Base-by-base conservation (phyloP, 2,888 invertebrate genomes). In the Eupithecia exiguata region DNA sequence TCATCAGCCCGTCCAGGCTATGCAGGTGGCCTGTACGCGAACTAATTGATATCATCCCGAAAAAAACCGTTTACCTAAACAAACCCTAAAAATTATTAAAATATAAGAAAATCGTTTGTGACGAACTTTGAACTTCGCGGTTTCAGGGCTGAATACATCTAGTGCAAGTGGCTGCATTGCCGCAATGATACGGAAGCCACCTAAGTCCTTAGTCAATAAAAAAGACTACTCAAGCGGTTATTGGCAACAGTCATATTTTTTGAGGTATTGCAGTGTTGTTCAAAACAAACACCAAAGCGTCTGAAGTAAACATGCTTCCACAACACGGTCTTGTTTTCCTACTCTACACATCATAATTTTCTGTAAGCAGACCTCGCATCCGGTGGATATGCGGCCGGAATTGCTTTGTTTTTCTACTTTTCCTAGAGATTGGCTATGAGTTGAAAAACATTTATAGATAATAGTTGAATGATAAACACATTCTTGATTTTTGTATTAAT, bases 391-490 rank as follows among this genome's bases (percentile, higher is more conserved):
- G 82, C 85, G 86, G 84, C 89, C 87, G 85, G 85, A 91, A 92
- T 91, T 84, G 88, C 88, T 89, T 92, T 92, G 92, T 93, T 92
- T 91, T 92, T 86, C 83, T 86, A 78, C 78, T 80, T 74, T 67
- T 69, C 38, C 38, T 62, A 49, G 62, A 61, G 25, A 67, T 69
- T 53, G 38, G 36, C 30, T 69, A 66, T 63, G 35, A 63, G 16
- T 38, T 9, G 62, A 35, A 18, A 62, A 35, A 9, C 7, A 62
- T 62, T 35, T 35, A 62, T 18, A 35, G 30, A 25, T 58, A 21
- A 58, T 58, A 5, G 14, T 25, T 58, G 25, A 14, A 58, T 58
- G 21, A 58, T 25, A 25, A 58, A 5, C 14, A 58, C 5, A 25
- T 12, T 25, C 14, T 14, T 14, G 5, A 58, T 40, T 40, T 12